A percentile compares a stretch with the other conserved stretches of the same genome.
phyloP scores from a whole-genome alignment of 2,888 invertebrate species.

The Trichopoda pennipes region DNA sequence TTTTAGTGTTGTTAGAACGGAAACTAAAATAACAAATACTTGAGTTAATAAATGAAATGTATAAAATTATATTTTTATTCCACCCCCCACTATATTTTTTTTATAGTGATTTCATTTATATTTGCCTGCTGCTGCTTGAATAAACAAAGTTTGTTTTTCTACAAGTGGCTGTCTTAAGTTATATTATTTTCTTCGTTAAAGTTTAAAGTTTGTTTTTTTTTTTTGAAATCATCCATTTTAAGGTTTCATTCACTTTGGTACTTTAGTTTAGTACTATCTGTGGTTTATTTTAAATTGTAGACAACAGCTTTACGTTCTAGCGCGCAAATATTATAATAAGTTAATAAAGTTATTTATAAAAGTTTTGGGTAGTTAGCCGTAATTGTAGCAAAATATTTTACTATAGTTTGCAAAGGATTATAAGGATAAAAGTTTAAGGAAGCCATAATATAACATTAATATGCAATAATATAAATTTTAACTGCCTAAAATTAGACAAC shows the following conservation, averaged over 20 bases:
- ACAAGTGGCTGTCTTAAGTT: constrained; percentile 19
- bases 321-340: constrained; percentile 7
- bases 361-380: constrained; percentile 21
- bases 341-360: constrained; percentile 45
- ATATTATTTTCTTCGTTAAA: constrained; percentile 27
- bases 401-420: neutral
- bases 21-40: constrained; percentile 57
- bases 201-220: constrained; percentile 26
- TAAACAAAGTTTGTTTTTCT: constrained; percentile 39
- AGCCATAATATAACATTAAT: constrained; percentile 1
- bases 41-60: constrained; percentile 59
- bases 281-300: constrained; percentile 46
- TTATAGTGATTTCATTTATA: constrained; percentile 23
- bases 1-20: constrained; percentile 21
- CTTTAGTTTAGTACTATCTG: constrained; percentile 50
- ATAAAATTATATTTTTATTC: constrained; percentile 22
- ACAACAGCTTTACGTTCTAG: constrained; percentile 46
- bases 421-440: neutral
- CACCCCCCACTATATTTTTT: neutral
- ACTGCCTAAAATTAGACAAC: constrained; percentile 39
- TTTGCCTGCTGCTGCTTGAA: constrained; percentile 50
- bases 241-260: constrained; percentile 11
- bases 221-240: constrained; percentile 16
- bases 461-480: constrained; percentile 11
- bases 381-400: constrained; percentile 2